Evolutionary conservation across 35 echinoderm and acorn worm genomes (phyloP).

Genomic region (Ophiothrix spiculata): DNA sequence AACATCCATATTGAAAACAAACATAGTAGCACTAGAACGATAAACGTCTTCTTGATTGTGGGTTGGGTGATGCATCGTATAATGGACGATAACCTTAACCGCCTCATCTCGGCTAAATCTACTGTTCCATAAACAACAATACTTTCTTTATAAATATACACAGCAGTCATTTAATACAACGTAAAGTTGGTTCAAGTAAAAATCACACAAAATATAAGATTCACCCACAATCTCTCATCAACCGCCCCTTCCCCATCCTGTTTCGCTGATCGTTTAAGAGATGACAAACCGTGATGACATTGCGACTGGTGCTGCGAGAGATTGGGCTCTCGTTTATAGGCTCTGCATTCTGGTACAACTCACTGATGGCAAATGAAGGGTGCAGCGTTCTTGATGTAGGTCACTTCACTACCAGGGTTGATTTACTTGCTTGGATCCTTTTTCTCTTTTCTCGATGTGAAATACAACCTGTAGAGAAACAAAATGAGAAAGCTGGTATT

Average conservation of each 20-base stretch:
- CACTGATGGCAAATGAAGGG: too few species aligned
- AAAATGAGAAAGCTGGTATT: too few species aligned
- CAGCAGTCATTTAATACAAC: neutral
- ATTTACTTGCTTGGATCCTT: too few species aligned
- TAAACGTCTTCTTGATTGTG: conserved; percentile 23
- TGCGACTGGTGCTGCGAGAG: neutral
- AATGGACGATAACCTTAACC: neutral
- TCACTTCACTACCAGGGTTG: too few species aligned
- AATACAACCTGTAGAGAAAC: too few species aligned
- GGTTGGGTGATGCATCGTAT: conserved; percentile 1
- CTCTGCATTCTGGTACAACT: neutral
- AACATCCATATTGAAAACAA: conserved; percentile 31
- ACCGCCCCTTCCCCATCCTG: neutral
- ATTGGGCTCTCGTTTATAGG: neutral
- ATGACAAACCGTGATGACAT: neutral
- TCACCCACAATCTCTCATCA: conserved; percentile 3
- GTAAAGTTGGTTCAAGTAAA: neutral
- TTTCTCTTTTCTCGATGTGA: too few species aligned
- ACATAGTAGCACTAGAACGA: conserved; percentile 1
- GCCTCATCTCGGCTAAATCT: neutral
- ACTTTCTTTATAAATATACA: neutral
- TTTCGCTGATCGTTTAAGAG: neutral
- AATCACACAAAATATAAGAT: neutral
- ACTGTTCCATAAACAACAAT: neutral
- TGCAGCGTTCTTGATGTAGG: too few species aligned